Base-by-base conservation (phyloP, 2,113 vertebrate species). In the Siniperca knerii region DNA sequence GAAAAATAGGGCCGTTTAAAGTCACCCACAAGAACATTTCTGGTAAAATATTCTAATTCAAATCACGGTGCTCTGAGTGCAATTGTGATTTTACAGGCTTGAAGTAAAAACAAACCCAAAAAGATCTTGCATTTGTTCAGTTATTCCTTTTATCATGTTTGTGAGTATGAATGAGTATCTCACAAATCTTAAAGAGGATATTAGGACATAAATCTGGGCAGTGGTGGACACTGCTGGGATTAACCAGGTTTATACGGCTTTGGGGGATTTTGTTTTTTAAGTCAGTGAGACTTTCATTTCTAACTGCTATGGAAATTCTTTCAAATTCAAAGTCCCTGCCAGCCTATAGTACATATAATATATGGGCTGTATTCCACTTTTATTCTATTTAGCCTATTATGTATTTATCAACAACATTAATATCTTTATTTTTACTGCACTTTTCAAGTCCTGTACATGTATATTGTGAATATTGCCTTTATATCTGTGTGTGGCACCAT, bases 1-100 rank as follows among this genome's bases (percentile, higher is more conserved):
- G 80, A 76, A 83, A 81, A 86, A 67, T 10, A 42, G 52, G 25
- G 55, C 33, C 25, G 35, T 69, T 89, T 77, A 44, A 83, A 82
- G 68, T 61, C 46, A n/a, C 48, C 40, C 44, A 73, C 35, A 74
- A 73, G 73, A 86, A 72, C 46, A 29, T 77, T 57, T 61, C 44
- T 77, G 40, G 29, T 81, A 52, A 79, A 55, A 83, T 75, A 84
- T 80, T 79, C 25, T 37, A 73, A 54, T 52, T 81, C 7, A 79
- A 29, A 67, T 42, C 66, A 25, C 0, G 0, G 29, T 70, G 67
- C 52, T 52, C 48, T 50, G 40, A 44, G 68, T 77, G 33, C 8
- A 44, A 70, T 52, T 37, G 42, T 50, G 48, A 71, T 80, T 79
- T 79, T 66, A 75, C 4, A 69, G 64, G 16, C 33, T 58, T 42